Evolutionary conservation across 2,113 vertebrate genomes (phyloP).

Genomic region (Setophaga kirtlandii): DNA sequence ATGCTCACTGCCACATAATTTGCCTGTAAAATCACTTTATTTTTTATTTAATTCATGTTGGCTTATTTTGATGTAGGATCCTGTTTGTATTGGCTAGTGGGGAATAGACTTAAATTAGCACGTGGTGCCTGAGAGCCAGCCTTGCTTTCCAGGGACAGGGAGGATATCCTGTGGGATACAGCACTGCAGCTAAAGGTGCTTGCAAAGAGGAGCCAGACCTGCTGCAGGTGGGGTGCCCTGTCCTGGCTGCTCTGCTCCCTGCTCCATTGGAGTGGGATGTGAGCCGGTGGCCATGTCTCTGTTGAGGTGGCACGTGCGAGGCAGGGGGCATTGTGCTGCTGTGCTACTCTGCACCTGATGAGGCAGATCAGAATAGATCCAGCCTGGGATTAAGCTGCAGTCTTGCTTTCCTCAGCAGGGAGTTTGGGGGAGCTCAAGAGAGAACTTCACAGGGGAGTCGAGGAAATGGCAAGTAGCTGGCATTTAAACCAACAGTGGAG

Average conservation of each 20-base stretch:
- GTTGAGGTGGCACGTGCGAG: accelerated
- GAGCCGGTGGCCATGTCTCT: accelerated
- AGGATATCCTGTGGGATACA: accelerated
- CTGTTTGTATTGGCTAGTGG: not conserved
- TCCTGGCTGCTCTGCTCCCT: not conserved
- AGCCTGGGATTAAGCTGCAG: not conserved
- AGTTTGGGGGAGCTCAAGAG: not conserved
- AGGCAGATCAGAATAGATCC: not conserved
- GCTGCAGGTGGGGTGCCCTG: not conserved
- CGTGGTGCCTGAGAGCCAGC: not conserved
- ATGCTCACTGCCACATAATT: not conserved
- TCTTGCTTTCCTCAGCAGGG: not conserved
- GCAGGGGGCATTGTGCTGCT: not conserved
- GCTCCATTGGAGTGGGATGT: accelerated
- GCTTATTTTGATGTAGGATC: not conserved
- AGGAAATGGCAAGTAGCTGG: not conserved
- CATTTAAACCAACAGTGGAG: not conserved
- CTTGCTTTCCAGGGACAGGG: not conserved
- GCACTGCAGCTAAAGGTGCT: not conserved
- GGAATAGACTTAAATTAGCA: not conserved
- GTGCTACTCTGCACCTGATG: not conserved
- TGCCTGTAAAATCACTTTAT: not conserved
- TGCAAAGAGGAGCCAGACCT: not conserved
- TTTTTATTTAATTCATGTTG: not conserved
- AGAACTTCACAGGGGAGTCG: not conserved